Evolutionary conservation across 2,113 vertebrate species (phyloP).

Genomic region (Cryptomyrus ogoouensis): DNA sequence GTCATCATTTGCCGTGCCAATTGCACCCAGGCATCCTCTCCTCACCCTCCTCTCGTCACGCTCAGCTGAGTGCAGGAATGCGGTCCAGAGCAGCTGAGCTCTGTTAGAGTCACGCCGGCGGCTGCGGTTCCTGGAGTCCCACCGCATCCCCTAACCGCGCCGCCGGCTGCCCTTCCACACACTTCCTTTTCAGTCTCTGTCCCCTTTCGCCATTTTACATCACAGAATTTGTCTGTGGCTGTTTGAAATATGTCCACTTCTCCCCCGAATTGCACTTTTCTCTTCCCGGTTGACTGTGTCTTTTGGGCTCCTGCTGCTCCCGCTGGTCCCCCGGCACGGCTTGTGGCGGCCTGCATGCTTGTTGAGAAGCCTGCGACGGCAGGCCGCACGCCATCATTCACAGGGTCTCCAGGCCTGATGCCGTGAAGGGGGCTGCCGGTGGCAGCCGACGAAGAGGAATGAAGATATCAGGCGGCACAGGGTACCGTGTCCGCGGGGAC

Average conservation of each 20-base stretch:
- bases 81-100: background rate
- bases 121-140: background rate
- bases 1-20: constrained; percentile 33
- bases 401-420: background rate
- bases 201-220: background rate
- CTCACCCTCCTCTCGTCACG: constrained; percentile 35
- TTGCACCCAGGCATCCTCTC: constrained; percentile 35
- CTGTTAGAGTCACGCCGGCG: background rate
- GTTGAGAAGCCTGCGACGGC: background rate
- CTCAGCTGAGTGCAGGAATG: constrained; percentile 33
- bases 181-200: background rate
- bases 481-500: constrained; percentile 50
- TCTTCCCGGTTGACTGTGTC: background rate
- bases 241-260: background rate
- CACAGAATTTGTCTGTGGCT: background rate
- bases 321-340: background rate
- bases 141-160: background rate
- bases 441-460: constrained; percentile 53
- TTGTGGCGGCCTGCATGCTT: background rate
- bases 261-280: background rate
- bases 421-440: constrained; percentile 61
- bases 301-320: background rate
- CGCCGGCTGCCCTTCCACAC: background rate
- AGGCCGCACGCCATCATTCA: background rate
- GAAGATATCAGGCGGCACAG: constrained; percentile 52